These are phyloP conservation scores for Clarias pachynema DNA, from an alignment of 2,797 vertebrate species.

Conservation along the genomic window DNA sequence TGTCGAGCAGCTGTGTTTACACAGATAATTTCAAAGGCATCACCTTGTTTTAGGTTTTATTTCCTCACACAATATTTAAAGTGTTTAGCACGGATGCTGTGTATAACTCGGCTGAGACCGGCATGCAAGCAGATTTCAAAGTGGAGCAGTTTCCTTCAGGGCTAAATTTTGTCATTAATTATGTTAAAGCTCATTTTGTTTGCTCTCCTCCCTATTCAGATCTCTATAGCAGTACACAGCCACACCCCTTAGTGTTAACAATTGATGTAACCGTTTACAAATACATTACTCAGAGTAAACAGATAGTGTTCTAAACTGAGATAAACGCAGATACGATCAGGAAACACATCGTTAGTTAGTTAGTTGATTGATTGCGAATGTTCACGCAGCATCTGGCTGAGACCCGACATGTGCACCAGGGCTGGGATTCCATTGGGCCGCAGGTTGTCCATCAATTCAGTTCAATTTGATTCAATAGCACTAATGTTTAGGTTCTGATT, in stretches of 20 bases:
- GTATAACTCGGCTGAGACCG: background rate
- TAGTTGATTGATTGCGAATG: background rate
- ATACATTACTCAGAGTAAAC: background rate
- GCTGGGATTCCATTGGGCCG: background rate
- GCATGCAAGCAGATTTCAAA: conserved; percentile 13
- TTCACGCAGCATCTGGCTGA: background rate
- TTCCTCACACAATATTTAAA: conserved; percentile 23
- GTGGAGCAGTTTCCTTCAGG: background rate
- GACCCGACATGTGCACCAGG: background rate
- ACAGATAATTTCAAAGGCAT: conserved; percentile 18
- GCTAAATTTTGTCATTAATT: background rate
- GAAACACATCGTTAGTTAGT: background rate
- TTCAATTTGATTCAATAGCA: too few relatives aligned
- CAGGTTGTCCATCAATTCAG: too few relatives aligned
- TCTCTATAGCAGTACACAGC: background rate
- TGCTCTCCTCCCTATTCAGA: background rate
- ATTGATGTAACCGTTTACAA: background rate
- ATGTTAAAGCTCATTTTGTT: conserved; percentile 22
- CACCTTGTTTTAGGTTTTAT: background rate
- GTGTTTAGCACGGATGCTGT: background rate
- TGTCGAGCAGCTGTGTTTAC: background rate
- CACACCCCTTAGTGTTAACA: background rate
- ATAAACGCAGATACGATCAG: background rate
- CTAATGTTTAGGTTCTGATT: too few relatives aligned
- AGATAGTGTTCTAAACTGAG: background rate